phyloP scores from a whole-genome alignment of 2,113 vertebrate genomes.

The Aix galericulata region DNA sequence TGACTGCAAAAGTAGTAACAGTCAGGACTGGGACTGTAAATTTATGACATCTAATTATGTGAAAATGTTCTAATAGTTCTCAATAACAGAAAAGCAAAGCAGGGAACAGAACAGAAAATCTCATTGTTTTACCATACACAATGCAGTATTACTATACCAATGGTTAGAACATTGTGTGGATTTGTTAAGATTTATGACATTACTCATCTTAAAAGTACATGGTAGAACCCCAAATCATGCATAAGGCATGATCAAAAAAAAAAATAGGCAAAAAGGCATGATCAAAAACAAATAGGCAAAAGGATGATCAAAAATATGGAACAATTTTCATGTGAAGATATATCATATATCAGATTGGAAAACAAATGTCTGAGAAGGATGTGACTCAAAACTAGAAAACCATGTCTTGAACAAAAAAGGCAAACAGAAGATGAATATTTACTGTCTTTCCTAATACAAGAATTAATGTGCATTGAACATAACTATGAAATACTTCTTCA shows the following conservation, averaged over 20 bases:
- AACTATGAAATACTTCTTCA: neutral
- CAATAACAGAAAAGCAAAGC: neutral
- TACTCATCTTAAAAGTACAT: neutral
- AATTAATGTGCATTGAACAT: neutral
- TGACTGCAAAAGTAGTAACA: neutral
- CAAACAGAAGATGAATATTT: neutral
- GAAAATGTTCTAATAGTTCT: neutral
- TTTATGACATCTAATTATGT: neutral
- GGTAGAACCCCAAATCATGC: neutral
- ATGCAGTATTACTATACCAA: neutral
- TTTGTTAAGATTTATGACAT: neutral
- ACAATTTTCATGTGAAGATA: neutral
- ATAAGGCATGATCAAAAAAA: neutral
- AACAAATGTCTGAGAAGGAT: neutral
- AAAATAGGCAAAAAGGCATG: no score
- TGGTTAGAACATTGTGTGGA: neutral
- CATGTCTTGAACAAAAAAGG: neutral
- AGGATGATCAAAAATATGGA: neutral
- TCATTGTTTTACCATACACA: neutral
- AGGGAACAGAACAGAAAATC: neutral
- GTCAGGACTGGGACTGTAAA: neutral
- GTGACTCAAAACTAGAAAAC: neutral
- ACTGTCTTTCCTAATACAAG: neutral
- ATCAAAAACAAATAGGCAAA: neutral
- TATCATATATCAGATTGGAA: neutral